Percentiles rank a stretch among this genome's conserved stretches.
Evolutionary conservation across 1,140 invertebrate species (phyloP).

Genomic region (Caenorhabditis inopinata): DNA sequence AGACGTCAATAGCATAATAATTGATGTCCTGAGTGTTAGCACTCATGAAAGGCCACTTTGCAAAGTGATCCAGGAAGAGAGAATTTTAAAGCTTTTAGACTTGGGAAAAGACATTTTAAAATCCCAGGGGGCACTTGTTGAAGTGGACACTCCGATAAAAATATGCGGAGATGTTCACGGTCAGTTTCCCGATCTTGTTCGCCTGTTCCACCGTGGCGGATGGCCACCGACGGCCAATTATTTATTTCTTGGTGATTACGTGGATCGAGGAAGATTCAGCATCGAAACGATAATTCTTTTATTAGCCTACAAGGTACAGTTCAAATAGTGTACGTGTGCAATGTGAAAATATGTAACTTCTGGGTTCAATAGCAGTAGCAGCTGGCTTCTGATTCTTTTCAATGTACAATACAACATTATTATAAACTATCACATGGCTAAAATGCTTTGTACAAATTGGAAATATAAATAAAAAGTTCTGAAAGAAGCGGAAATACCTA

Average conservation of each 20-base stretch:
- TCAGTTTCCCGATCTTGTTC: conserved; percentile 70
- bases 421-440: too few relatives aligned
- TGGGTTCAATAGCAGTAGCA: too few relatives aligned
- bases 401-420: too few relatives aligned
- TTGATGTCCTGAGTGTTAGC: conserved; percentile 22
- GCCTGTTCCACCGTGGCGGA: conserved; percentile 67
- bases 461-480: too few relatives aligned
- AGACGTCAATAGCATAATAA: conserved; percentile 26
- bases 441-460: too few relatives aligned
- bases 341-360: too few relatives aligned
- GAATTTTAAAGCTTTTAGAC: conserved; percentile 1
- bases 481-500: too few relatives aligned
- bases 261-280: conserved; percentile 37
- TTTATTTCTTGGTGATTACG: conserved; percentile 42
- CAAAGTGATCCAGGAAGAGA: conserved; percentile 13
- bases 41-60: conserved; percentile 5
- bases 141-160: conserved; percentile 41
- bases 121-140: conserved; percentile 37
- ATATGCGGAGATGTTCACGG: conserved; percentile 68
- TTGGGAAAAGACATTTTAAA: conserved; percentile 27
- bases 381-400: too few relatives aligned
- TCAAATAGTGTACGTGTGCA: too few relatives aligned
- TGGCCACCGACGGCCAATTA: conserved; percentile 38
- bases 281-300: conserved; percentile 70
- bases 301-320: conserved; percentile 72